Conservation (phyloP, 1,140 invertebrate species). For the Zaprionus lachaisei region DNA sequence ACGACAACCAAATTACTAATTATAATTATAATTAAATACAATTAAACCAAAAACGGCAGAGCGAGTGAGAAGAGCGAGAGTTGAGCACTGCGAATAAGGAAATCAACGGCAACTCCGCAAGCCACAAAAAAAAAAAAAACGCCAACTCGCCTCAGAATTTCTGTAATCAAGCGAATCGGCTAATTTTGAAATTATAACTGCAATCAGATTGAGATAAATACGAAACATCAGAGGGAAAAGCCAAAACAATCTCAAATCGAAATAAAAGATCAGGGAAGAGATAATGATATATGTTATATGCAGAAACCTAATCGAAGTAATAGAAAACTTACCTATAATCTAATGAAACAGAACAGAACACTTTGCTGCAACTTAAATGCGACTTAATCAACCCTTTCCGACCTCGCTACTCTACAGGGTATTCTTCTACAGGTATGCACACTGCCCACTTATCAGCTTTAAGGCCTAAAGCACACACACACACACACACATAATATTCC, state of each 20-base stretch:
- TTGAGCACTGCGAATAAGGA: constrained; percentile 24
- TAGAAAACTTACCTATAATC: no score
- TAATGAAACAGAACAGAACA: no score
- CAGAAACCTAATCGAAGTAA: no score
- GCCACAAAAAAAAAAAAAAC: constrained; percentile 22
- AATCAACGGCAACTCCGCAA: constrained; percentile 31
- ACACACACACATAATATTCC: neutral
- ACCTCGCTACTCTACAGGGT: no score
- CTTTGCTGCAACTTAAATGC: no score
- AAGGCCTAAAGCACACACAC: neutral
- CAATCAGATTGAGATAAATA: neutral
- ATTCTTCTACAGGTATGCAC: neutral
- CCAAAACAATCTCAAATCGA: constrained; percentile 24
- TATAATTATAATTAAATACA: constrained; percentile 29
- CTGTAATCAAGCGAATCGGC: constrained; percentile 34
- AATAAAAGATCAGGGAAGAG: neutral
- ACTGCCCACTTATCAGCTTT: neutral
- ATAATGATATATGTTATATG: neutral
- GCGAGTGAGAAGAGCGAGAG: neutral
- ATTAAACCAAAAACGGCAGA: constrained; percentile 15
- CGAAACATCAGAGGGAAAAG: neutral
- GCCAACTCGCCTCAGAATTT: constrained; percentile 42
- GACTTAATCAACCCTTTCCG: no score
- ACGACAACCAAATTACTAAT: constrained; percentile 19
- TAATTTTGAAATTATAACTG: constrained; percentile 37